Evolutionary conservation across 2,888 invertebrate genomes (phyloP).

Genomic region (Chelonus formosanus): DNA sequence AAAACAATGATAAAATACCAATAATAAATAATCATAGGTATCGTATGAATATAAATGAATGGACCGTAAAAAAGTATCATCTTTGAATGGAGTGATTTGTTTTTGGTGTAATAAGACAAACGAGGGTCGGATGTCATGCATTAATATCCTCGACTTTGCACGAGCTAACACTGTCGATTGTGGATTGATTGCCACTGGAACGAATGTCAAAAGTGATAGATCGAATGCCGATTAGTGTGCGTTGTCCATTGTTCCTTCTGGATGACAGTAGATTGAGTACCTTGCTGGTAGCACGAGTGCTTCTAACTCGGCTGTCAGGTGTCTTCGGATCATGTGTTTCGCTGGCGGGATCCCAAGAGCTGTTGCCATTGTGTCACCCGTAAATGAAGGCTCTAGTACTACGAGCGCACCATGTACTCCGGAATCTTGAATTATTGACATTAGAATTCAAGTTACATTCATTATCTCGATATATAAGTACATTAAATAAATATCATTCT

Average conservation of each 20-base stretch:
- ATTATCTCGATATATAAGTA: too few relatives aligned
- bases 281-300: slow-evolving; percentile 91
- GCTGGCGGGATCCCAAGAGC: slow-evolving; percentile 91
- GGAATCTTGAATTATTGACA: slow-evolving; percentile 73
- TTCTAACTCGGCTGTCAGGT: slow-evolving; percentile 90
- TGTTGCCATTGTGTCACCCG: slow-evolving; percentile 93
- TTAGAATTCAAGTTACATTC: not conserved
- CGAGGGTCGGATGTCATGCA: slow-evolving; percentile 22
- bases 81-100: slow-evolving; percentile 10
- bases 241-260: slow-evolving; percentile 62
- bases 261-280: slow-evolving; percentile 69
- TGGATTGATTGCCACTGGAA: slow-evolving; percentile 15
- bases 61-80: not conserved
- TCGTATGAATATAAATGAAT: slow-evolving; percentile 1
- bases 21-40: slow-evolving; percentile 1
- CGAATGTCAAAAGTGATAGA: slow-evolving; percentile 9
- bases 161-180: slow-evolving; percentile 5
- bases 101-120: slow-evolving; percentile 7
- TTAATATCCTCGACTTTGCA: slow-evolving; percentile 6
- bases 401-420: slow-evolving; percentile 95
- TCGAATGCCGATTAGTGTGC: slow-evolving; percentile 49
- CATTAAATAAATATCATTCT: too few relatives aligned
- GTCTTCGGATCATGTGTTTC: slow-evolving; percentile 91
- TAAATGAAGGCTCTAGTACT: slow-evolving; percentile 92
- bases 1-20: not conserved